These are phyloP conservation scores for Hafferia zeledoni DNA, from an alignment of 2,797 vertebrate genomes.

Conservation along the genomic window DNA sequence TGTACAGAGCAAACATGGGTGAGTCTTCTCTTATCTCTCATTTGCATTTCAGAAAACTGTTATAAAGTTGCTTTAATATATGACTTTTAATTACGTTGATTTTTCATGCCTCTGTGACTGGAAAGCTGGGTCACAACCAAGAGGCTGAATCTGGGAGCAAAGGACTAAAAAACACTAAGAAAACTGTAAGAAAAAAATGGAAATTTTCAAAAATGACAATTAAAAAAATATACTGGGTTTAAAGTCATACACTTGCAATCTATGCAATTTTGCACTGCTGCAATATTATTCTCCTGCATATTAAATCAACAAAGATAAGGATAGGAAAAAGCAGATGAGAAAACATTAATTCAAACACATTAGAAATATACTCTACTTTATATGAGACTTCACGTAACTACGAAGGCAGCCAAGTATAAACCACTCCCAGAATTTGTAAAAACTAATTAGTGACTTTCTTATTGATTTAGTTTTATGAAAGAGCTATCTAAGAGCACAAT, in stretches of 20 bases:
- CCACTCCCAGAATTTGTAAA: not conserved
- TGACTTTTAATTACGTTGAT: not conserved
- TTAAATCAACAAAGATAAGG: not conserved
- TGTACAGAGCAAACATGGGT: not conserved
- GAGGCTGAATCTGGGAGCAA: not conserved
- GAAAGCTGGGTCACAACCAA: not conserved
- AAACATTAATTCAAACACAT: not conserved
- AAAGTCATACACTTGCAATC: not conserved
- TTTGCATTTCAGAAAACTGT: not conserved
- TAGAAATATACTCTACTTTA: not conserved
- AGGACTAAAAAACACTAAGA: not conserved
- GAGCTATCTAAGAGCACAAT: not conserved
- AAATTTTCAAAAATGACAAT: not conserved
- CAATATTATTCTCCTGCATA: not conserved
- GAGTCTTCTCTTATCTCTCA: not conserved
- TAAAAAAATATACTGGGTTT: not conserved
- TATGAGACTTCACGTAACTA: not conserved
- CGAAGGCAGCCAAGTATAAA: constrained; percentile 8
- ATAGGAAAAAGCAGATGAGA: not conserved
- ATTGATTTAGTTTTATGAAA: not conserved
- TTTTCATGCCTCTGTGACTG: constrained; percentile 1
- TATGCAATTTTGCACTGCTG: not conserved
- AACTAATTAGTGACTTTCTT: not conserved
- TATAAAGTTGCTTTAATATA: not conserved
- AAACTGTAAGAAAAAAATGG: not conserved